Evolutionary conservation across 1,140 invertebrate species (phyloP).

Genomic region (Zaprionus capensis): DNA sequence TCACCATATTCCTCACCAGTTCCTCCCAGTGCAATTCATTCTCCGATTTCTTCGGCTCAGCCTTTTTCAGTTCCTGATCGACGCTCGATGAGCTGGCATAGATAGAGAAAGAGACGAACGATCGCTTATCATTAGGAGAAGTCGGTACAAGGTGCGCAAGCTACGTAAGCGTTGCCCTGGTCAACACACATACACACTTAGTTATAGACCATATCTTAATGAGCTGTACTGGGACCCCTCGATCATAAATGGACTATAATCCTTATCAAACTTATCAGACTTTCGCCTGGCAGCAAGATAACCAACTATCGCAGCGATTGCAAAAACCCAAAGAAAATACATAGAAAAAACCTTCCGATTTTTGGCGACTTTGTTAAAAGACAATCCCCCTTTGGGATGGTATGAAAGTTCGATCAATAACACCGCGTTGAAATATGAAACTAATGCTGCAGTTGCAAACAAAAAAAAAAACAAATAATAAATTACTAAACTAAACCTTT

Average conservation of each 20-base stretch:
- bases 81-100: conserved; percentile 84
- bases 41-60: conserved; percentile 92
- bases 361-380: not conserved
- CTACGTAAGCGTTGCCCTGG: conserved; percentile 21
- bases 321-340: not conserved
- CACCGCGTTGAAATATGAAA: not conserved
- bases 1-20: conserved; percentile 90
- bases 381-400: not conserved
- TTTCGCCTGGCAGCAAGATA: conserved; percentile 57
- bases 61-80: conserved; percentile 86
- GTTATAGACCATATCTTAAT: conserved; percentile 7
- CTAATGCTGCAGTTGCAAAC: not conserved
- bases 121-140: conserved; percentile 20
- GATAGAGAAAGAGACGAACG: not conserved
- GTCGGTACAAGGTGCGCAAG: not conserved
- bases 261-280: conserved; percentile 36
- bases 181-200: conserved; percentile 8
- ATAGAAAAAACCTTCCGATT: not conserved
- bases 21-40: conserved; percentile 98
- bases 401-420: conserved; percentile 1
- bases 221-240: conserved; percentile 7
- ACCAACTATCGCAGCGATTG: not conserved
- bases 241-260: conserved; percentile 39
- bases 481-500: not conserved
- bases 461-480: not conserved